Conservation (phyloP, 1,140 invertebrate genomes). For the Pogonus chalceus region DNA sequence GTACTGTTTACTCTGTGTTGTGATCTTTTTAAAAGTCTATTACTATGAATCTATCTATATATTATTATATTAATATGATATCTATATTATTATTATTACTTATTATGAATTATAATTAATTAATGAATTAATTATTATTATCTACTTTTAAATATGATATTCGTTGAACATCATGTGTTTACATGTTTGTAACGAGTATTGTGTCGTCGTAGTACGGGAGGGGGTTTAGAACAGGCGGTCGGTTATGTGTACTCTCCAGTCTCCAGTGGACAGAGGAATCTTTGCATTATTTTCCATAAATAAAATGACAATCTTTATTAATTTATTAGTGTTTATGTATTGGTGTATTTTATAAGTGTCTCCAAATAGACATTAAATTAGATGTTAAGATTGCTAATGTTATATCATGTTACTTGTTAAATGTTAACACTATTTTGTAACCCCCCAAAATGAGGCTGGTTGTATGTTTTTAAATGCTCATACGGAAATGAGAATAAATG, state of each 20-base stretch:
- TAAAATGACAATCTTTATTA: constrained; percentile 30
- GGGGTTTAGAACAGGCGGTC: neutral
- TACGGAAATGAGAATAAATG: constrained; percentile 5
- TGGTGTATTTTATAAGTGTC: constrained; percentile 28
- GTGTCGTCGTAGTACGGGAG: too few relatives aligned
- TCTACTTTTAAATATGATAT: neutral
- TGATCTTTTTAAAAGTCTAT: constrained; percentile 39
- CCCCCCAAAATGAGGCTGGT: neutral
- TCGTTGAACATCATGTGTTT: neutral
- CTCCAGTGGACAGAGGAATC: constrained; percentile 1
- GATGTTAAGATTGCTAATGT: constrained; percentile 24
- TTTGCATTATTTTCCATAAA: constrained; percentile 21
- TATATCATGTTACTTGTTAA: constrained; percentile 26
- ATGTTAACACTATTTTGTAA: constrained; percentile 20
- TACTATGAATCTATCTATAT: constrained; percentile 38
- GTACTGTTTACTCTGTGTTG: constrained; percentile 36
- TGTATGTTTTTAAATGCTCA: constrained; percentile 5
- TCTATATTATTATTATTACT: constrained; percentile 10
- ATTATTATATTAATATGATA: constrained; percentile 15
- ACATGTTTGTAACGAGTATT: neutral
- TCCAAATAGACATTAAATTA: constrained; percentile 26
- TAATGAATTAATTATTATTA: neutral
- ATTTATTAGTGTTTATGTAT: constrained; percentile 27
- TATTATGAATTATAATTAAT: constrained; percentile 8
- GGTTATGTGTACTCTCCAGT: neutral